Evolutionary conservation across 2,113 vertebrate genomes (phyloP), one percentile per base, ranked within the genome.

Genomic region (Cryptomyrus ogoouensis): DNA sequence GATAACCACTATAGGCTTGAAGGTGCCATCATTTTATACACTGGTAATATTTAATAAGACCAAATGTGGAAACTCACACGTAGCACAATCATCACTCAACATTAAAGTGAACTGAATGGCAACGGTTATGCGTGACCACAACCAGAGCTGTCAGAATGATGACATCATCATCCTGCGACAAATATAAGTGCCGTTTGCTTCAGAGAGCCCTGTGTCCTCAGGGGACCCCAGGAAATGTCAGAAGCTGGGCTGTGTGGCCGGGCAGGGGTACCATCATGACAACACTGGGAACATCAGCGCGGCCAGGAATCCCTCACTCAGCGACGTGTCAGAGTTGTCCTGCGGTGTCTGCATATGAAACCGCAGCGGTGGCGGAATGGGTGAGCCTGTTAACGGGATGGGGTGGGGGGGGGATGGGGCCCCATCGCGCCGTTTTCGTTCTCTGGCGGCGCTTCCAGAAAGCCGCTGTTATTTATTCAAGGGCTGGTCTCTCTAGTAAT

Each of bases 391-490:
- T 15, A 39, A 17, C 0, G 13, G 35, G 27, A 39, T 35, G 70
- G 6, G 15, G 70, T 12, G n/a, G n/a, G 13, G 52, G 50, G 53
- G 15, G 15, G 15, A 24, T 24, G 56, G 1, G 21, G 21, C 19
- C 58, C n/a, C 58, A 12, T 27, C 3, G 3, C 4, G 0, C 35
- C 3, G 5, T 19, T 35, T 74, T 74, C 13, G 0, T 49, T 90
- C 70, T 91, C 83, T 87, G 77, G 89, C 27, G 83, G 89, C 46
- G 27, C 84, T 91, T 74, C 90, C 35, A 77, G 27, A 87, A 91
- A 50, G 83, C 84, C 27, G 39, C 12, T 21, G 2, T 19, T 93
- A 93, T 89, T 92, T 93, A 93, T 93, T 92, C 89, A 92, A 83
- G 56, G 50, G 91, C 90, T 86, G 74, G 89, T 91, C 88, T 90